Evolutionary conservation across 2,888 invertebrate genomes (phyloP).

Genomic region (Serripes groenlandicus): DNA sequence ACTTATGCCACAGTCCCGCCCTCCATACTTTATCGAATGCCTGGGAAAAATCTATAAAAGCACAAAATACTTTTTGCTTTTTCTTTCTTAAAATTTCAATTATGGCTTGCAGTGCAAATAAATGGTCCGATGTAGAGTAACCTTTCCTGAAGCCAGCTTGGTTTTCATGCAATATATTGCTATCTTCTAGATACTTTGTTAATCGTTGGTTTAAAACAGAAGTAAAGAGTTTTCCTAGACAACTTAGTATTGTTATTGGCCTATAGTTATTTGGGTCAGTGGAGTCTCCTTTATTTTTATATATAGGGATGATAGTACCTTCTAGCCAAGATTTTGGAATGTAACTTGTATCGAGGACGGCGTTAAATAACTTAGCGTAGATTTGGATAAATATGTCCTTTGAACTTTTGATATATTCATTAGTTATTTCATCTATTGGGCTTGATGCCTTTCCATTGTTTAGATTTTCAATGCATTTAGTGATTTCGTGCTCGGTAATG

Average conservation of each 20-base stretch:
- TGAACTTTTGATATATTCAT: slow-evolving; percentile 5
- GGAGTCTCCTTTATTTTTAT: slow-evolving; percentile 13
- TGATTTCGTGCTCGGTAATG: neutral
- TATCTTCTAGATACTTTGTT: neutral
- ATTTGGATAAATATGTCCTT: neutral
- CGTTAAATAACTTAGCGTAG: neutral
- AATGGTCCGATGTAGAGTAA: too few species aligned
- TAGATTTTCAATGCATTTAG: neutral
- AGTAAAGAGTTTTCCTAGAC: slow-evolving; percentile 19
- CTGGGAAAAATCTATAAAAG: too few species aligned
- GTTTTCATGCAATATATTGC: neutral
- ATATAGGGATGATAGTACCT: slow-evolving; percentile 5
- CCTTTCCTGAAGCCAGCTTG: neutral
- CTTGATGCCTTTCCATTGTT: neutral
- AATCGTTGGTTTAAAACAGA: neutral
- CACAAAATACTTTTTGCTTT: neutral
- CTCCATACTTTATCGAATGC: neutral
- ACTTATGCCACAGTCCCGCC: neutral
- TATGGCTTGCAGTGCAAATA: neutral
- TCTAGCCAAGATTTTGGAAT: neutral
- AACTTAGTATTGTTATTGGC: slow-evolving; percentile 5
- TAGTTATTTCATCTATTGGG: neutral
- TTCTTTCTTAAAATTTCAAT: neutral
- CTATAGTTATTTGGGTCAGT: too few species aligned
- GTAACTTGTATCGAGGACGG: neutral